Evolutionary conservation across 2,797 vertebrate genomes (phyloP), one percentile per base, ranked within the genome.

Genomic region (Clamator glandarius): DNA sequence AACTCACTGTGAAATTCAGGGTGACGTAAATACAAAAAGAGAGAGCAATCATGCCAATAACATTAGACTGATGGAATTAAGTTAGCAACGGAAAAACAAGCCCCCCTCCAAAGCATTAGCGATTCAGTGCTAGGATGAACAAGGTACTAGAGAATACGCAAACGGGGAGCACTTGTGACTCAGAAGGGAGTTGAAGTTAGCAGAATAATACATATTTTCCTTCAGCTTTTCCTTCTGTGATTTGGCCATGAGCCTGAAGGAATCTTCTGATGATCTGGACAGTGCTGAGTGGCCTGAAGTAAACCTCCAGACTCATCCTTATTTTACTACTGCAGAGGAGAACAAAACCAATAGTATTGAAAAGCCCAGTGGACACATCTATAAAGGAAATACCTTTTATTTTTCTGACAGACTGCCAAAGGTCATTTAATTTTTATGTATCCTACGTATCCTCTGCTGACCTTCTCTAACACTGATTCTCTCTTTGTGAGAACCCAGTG

Each of bases 1-100:
- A 77, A 83, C 86, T 84, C 79, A 51, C 48, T 93, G 75, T 55
- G 50, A 96, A 90, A 92, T 67, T 84, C 64, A 48, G 54, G 51
- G 83, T 89, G 75, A 87, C 70, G 90, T 70, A 94, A 94, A 92
- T 52, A 83, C 41, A 64, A 92, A 84, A 75, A 0, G 26, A 87
- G 50, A 77, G n/a, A 84, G 55, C 59, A 78, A 73, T 59, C 63
- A 54, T 12, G 50, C 70, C 67, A 86, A 35, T 86, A 68, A 70
- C 76, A 87, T 54, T 62, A 80, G 57, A 63, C 62, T 67, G 68
- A 82, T 33, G 63, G 76, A 91, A 93, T 94, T 83, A 87, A 68
- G 21, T 46, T 62, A 91, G 57, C 41, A 94, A 54, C 58, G 61
- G 75, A 84, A 94, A 94, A 96, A 73, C 74, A 84, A 0, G 24